Evolutionary conservation across 37 sponge, comb jelly and placozoan genomes (phyloP), one percentile per base, ranked within the genome.

Genomic region (Theonella swinhoei): DNA sequence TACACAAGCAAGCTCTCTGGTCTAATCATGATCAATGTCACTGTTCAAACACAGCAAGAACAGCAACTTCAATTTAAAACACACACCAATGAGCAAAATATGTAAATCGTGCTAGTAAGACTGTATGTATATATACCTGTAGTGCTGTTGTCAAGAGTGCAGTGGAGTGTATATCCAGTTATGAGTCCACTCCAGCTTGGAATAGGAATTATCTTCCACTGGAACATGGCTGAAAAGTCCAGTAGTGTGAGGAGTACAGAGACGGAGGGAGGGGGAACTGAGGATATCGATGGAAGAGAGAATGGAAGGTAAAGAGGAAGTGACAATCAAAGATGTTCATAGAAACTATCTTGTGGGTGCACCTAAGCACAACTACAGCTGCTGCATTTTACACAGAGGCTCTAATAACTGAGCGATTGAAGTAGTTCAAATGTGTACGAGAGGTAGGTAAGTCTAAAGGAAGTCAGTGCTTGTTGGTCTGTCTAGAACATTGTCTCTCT

Each of bases 261-360:
- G 68, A 84, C 35, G 3, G 85, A n/a, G n/a, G 20, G 77, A 23
- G 85, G 85, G 38, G 77, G 28, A 32, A 20, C 69, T 68, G 77
- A 54, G 43, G 85, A 70, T 58, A 58, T 70, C 68, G 70, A 34
- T 37, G 73, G 38, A 38, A 4, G 8, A 11, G 34, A 34, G 34
- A 4, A 3, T 33, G 35, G 8, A 70, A 4, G 32, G 30, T 26
- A 32, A 1, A 70, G 35, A 2, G 33, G 34, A 32, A 4, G 35
- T 23, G 5, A 32, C 23, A n/a, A n/a, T n/a, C n/a, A n/a, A n/a
- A n/a, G n/a, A n/a, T n/a, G 39, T 74, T 82, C 36, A 82, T 74
- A 19, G 64, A 62, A 72, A 72, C 72, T 26, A 29, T 39, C 8
- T 73, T 34, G 32, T 72, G 37, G 22, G 58, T 60, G 0, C 64